A percentile compares a stretch with the other conserved stretches of the same genome.
phyloP scores from a whole-genome alignment of 2,113 vertebrate species.

The Microcebus jonahi region DNA sequence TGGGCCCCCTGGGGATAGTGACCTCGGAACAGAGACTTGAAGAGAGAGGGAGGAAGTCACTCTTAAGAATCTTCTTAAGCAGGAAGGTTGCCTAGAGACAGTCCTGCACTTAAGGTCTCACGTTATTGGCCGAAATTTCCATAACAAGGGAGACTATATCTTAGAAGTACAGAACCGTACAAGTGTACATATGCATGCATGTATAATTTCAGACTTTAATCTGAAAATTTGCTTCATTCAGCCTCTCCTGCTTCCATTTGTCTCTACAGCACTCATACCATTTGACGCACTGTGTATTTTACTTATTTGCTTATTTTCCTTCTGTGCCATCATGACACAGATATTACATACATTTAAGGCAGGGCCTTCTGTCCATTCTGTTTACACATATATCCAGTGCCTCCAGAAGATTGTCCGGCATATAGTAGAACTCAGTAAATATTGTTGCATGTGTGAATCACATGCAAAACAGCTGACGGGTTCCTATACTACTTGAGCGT shows the following conservation, averaged over 20 bases:
- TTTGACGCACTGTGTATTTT: neutral
- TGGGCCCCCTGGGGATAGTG: neutral
- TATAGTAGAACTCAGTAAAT: neutral
- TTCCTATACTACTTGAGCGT: neutral
- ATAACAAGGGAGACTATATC: neutral
- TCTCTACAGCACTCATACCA: neutral
- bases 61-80: neutral
- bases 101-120: too few species aligned
- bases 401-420: neutral
- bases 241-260: neutral
- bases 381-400: neutral
- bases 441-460: neutral
- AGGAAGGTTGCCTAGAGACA: neutral
- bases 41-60: neutral
- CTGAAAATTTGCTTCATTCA: neutral
- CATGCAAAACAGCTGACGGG: neutral
- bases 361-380: neutral
- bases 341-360: neutral
- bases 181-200: neutral
- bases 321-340: neutral
- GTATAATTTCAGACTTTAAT: neutral
- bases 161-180: neutral
- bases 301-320: neutral
- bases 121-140: neutral
- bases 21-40: neutral